Conservation (phyloP, 2,797 vertebrate genomes). For the Pygocentrus nattereri region DNA sequence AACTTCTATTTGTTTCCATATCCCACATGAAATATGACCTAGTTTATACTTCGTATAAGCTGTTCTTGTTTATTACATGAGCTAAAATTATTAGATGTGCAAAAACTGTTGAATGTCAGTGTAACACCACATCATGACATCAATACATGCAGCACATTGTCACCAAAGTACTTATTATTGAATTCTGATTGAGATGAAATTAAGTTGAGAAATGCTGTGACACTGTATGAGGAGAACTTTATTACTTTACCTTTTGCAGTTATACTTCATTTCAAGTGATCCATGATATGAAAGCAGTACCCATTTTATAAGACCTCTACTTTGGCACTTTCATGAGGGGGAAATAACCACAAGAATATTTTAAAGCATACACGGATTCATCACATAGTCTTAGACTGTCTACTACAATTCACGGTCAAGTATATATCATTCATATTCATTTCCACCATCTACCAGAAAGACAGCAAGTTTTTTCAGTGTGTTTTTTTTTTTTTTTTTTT, state of each 20-base stretch:
- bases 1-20: too few relatives aligned
- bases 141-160: not conserved
- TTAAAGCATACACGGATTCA: conserved; percentile 33
- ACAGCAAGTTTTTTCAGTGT: conserved; percentile 42
- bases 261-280: conserved; percentile 39
- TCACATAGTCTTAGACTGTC: conserved; percentile 17
- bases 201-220: conserved; percentile 4
- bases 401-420: conserved; percentile 51
- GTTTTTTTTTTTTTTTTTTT: conserved; percentile 11
- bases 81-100: not conserved
- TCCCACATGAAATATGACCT: not conserved
- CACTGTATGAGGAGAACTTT: conserved; percentile 19
- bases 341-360: conserved; percentile 19
- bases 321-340: conserved; percentile 53
- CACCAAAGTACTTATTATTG: not conserved
- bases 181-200: conserved; percentile 13
- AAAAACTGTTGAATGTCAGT: not conserved
- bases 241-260: conserved; percentile 36
- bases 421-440: conserved; percentile 35
- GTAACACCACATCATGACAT: not conserved
- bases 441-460: conserved; percentile 43
- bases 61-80: not conserved
- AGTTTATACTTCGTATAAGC: not conserved
- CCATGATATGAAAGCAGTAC: conserved; percentile 14
- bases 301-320: conserved; percentile 44